Evolutionary conservation across 92 coral and sea anemone genomes (phyloP).

Genomic region (Phenganax subtilis): DNA sequence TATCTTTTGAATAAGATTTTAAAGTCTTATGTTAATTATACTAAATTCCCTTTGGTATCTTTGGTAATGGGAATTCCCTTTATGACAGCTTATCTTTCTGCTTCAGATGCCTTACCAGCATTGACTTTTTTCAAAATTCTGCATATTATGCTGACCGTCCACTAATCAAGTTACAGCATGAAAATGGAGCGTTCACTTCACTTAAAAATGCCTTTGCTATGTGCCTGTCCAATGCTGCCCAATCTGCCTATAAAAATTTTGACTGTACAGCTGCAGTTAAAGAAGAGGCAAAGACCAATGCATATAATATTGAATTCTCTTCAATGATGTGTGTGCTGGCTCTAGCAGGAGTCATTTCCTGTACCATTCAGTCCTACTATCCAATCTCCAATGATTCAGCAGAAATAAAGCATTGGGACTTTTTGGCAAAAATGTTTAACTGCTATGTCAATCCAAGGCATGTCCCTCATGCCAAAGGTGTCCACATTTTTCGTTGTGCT

Average conservation of each 20-base stretch:
- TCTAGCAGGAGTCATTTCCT: not conserved
- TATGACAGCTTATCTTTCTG: too few species aligned
- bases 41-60: too few species aligned
- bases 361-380: slow-evolving; percentile 3
- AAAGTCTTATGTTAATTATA: too few species aligned
- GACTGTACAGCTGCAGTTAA: not conserved
- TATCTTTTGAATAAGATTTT: too few species aligned
- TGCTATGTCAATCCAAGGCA: not conserved
- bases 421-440: not conserved
- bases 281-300: slow-evolving; percentile 2
- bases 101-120: too few species aligned
- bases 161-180: too few species aligned
- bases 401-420: not conserved
- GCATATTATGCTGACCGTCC: too few species aligned
- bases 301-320: not conserved
- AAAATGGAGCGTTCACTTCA: too few species aligned
- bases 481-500: not conserved
- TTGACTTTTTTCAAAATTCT: too few species aligned
- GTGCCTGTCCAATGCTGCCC: too few species aligned
- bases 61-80: too few species aligned
- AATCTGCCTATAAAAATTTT: not conserved
- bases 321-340: slow-evolving; percentile 3
- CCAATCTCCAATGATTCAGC: not conserved
- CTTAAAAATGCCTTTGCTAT: too few species aligned
- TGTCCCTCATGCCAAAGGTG: not conserved